phyloP scores from a whole-genome alignment of 2,797 vertebrate species.

The Danio aesculapii region DNA sequence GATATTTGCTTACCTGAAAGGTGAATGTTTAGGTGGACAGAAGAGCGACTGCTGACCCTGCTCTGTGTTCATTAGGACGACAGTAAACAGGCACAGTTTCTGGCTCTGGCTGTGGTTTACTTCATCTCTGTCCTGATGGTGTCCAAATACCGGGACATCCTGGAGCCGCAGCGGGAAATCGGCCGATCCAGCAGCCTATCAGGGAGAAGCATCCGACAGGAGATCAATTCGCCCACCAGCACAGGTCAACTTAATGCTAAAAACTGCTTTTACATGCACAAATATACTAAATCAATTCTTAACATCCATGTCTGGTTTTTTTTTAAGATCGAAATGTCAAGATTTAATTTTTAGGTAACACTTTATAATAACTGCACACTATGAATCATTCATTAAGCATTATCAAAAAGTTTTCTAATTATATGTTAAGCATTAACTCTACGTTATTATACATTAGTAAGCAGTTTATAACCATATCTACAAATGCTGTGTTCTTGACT shows the following conservation, averaged over 20 bases:
- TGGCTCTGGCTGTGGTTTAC: slow-evolving; percentile 97
- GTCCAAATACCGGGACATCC: slow-evolving; percentile 97
- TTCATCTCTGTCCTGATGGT: slow-evolving; percentile 99
- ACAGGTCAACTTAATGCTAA: slow-evolving; percentile 82
- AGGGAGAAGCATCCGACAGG: slow-evolving; percentile 95
- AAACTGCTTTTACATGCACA: too few relatives aligned
- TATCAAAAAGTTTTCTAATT: too few relatives aligned
- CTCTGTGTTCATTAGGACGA: slow-evolving; percentile 85
- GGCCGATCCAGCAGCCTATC: slow-evolving; percentile 91
- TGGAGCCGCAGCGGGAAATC: slow-evolving; percentile 97
- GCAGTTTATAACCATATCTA: too few relatives aligned
- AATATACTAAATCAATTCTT: too few relatives aligned
- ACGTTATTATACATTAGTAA: too few relatives aligned
- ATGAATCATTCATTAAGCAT: too few relatives aligned
- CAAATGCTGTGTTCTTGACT: too few relatives aligned
- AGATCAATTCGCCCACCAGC: slow-evolving; percentile 99
- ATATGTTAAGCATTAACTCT: too few relatives aligned
- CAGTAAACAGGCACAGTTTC: slow-evolving; percentile 98
- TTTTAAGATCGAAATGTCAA: too few relatives aligned
- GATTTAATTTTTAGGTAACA: too few relatives aligned
- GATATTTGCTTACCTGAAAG: slow-evolving; percentile 57
- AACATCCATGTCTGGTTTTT: too few relatives aligned
- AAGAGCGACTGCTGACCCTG: slow-evolving; percentile 15
- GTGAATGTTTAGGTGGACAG: slow-evolving; percentile 13
- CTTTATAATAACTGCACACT: too few relatives aligned